Percentiles rank a stretch among this genome's conserved stretches.
Evolutionary conservation across 2,797 vertebrate genomes (phyloP).

Genomic region (Ataeniobius toweri): DNA sequence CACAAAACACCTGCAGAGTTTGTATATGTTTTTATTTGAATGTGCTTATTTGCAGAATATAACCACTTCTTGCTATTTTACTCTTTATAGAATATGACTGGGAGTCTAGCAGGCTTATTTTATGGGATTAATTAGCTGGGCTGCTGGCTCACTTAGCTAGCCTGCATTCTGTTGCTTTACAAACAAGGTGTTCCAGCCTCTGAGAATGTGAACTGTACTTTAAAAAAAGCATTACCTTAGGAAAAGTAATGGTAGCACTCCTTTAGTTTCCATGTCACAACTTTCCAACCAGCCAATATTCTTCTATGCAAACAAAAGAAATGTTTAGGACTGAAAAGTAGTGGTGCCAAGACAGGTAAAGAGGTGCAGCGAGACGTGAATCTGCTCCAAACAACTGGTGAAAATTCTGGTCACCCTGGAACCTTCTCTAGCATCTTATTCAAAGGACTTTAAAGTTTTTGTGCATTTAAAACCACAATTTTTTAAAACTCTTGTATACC

Average conservation of each 20-base stretch:
- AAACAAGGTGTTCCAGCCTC: not conserved
- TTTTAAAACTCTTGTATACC: not conserved
- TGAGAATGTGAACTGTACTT: not conserved
- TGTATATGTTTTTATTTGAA: not conserved
- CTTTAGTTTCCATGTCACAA: not conserved
- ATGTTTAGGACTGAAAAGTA: not conserved
- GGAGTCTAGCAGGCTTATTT: no score
- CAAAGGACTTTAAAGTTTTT: not conserved
- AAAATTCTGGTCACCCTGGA: not conserved
- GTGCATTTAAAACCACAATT: not conserved
- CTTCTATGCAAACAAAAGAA: not conserved
- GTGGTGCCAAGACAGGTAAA: not conserved
- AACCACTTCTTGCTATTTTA: not conserved
- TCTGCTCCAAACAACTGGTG: not conserved
- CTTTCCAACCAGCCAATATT: not conserved
- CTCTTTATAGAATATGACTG: no score
- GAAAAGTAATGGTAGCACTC: not conserved
- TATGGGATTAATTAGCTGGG: no score
- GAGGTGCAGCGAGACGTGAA: not conserved
- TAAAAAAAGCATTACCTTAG: not conserved
- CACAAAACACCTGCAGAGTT: not conserved
- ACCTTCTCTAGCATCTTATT: not conserved
- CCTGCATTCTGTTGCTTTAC: not conserved
- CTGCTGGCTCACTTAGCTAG: not conserved
- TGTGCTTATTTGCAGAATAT: not conserved